Base-by-base conservation (phyloP, 2,888 invertebrate species). In the Orthonevra nobilis region DNA sequence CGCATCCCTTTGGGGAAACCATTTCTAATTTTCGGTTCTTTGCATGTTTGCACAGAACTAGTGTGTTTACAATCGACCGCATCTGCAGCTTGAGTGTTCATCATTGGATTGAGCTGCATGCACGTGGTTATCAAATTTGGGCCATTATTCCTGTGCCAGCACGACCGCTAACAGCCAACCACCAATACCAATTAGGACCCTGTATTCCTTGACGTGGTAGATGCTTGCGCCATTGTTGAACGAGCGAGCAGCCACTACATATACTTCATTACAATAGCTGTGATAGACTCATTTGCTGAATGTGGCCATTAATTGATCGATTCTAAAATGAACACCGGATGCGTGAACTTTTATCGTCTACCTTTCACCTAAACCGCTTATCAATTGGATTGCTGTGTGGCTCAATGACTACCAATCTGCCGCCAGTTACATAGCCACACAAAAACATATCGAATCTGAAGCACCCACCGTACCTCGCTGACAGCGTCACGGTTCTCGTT, bases 221-320 rank as follows among this genome's bases (percentile, higher is more conserved):
- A 28, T 26, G 17, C 17, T 15, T 9, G 0, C 14, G 14, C 14
- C 36, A 36, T 7, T 12, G n/a, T n/a, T n/a, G n/a, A n/a, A n/a
- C n/a, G n/a, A n/a, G n/a, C n/a, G n/a, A n/a, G n/a, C n/a, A n/a
- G n/a, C n/a, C n/a, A n/a, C 30, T n/a, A 30, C 30, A 30, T n/a
- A 26, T 12, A 7, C n/a, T 32, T 34, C 52, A 64, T 40, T 28
- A 20, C 23, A 23, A 19, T 23, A 38, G 40, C 17, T 28, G 38
- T 36, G 30, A 70, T n/a, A 56, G 56, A 69, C 48, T 48, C 20
- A 54, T 61, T 69, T 40, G 60, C 46, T 60, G 20, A 44, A 17
- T 61, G 74, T 10, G 50, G 69, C 48, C 54, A 69, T 63, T 63
- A 69, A 75, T 75, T 54, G 75, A 69, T 61, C 56, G 46, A 20